Percentiles rank a stretch among this genome's conserved stretches.
These are phyloP conservation scores for Aplochiton taeniatus DNA, from an alignment of 2,797 vertebrate species.

Conservation along the genomic window DNA sequence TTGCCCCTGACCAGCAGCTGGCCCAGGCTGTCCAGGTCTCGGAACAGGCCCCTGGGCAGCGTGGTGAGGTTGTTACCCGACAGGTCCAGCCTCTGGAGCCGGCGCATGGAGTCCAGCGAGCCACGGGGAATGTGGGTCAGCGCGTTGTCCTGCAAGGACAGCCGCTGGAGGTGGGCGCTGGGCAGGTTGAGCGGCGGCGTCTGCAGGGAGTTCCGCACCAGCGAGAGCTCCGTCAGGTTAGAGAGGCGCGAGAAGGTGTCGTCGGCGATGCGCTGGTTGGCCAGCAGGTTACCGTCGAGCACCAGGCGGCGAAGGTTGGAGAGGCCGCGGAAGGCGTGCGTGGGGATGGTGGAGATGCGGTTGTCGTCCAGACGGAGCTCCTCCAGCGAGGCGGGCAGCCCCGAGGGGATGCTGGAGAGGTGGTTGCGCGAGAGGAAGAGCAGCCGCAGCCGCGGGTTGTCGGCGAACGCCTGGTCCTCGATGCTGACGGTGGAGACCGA, in stretches of 20 bases:
- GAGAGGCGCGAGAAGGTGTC: conserved; percentile 87
- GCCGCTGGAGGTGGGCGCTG: conserved; percentile 81
- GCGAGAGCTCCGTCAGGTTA: conserved; percentile 90
- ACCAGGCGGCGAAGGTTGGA: conserved; percentile 86
- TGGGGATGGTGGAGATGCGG: conserved; percentile 93
- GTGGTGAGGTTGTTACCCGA: conserved; percentile 96
- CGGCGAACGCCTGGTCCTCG: conserved; percentile 92
- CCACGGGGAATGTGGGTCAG: conserved; percentile 89
- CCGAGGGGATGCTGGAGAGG: conserved; percentile 92
- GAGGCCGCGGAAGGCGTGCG: conserved; percentile 89
- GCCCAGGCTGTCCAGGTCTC: conserved; percentile 85
- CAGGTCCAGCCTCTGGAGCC: conserved; percentile 86
- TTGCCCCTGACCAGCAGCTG: conserved; percentile 90
- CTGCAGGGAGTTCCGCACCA: conserved; percentile 90
- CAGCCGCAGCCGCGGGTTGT: conserved; percentile 82
- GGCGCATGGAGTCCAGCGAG: conserved; percentile 84
- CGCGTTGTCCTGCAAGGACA: conserved; percentile 91
- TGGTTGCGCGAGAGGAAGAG: conserved; percentile 95
- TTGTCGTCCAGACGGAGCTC: conserved; percentile 94
- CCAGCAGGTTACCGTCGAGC: conserved; percentile 93
- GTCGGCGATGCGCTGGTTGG: conserved; percentile 94
- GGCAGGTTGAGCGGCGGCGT: conserved; percentile 91
- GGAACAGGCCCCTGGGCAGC: conserved; percentile 87
- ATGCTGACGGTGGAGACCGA: conserved; percentile 94
- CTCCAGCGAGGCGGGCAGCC: conserved; percentile 89